Evolutionary conservation across 30 jellyfish, hydroid and myxozoan species (phyloP), one percentile per base, ranked within the genome.

Genomic region (Cassiopea andromeda): DNA sequence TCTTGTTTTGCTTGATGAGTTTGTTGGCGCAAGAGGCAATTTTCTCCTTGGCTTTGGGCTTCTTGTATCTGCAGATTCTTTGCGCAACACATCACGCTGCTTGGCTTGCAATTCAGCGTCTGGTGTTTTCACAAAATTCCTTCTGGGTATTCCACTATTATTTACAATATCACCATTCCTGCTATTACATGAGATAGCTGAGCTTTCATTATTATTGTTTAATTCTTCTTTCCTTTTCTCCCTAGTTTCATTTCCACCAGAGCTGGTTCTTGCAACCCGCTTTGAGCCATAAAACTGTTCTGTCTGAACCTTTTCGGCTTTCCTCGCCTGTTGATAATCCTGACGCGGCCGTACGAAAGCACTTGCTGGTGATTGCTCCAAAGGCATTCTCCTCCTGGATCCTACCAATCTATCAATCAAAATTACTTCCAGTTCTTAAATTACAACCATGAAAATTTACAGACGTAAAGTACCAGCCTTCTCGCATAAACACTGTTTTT

Each of bases 331-430:
- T 38, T 73, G 93, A 48, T 85, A 85, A 45, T 85, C 93, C 74
- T 85, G 83, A 45, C 93, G 77, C 48, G 93, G 93, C 73, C 84
- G 73, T 46, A 85, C 93, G 48, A 85, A 85, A 46, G 93, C 93
- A 74, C 93, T 85, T 54, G 81, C 64, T 3, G 81, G 75, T 44
- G 87, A 71, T 73, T 85, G 93, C 70, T 85, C 88, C 49, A 80
- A 44, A 66, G 88, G 93, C 93, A 85, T 85, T 45, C 45, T 49
- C 44, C 2, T 5, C 59, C 38, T 27, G 38, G 38, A 27, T 27
- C 38, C 38, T 27, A 27, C 38, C 38, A 27, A 27, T 27, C 38
- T 27, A 27, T 27, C 64, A 54, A 6, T 54, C 64, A 6, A 54
- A 54, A 3, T 54, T 54, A 54, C 12, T 54, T 54, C 64, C 12